These are phyloP conservation scores for Saturnia pavonia DNA, from an alignment of 2,888 invertebrate genomes.

Conservation along the genomic window DNA sequence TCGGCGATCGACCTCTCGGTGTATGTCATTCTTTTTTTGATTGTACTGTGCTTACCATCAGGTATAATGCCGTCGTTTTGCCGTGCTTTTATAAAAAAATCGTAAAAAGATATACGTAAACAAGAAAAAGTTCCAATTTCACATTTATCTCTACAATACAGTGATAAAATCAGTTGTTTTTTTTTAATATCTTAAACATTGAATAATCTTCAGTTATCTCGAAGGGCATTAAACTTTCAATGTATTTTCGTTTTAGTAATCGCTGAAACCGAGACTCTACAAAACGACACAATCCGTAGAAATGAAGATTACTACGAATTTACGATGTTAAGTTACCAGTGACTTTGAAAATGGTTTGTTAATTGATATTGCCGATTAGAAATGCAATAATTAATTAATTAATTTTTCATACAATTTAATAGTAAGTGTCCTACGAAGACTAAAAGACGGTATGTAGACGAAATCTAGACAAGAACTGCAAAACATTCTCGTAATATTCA, in stretches of 20 bases:
- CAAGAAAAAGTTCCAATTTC: background rate
- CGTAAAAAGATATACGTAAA: background rate
- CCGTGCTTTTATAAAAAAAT: too few relatives aligned
- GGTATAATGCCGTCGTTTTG: too few relatives aligned
- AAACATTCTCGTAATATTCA: background rate
- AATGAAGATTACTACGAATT: slow-evolving; percentile 21
- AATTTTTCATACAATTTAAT: too few relatives aligned
- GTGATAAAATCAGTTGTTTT: background rate
- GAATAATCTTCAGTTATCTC: slow-evolving; percentile 1
- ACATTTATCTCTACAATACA: background rate
- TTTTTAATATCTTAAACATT: background rate
- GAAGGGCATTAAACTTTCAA: slow-evolving; percentile 5
- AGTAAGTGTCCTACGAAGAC: too few relatives aligned
- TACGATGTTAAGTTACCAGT: slow-evolving; percentile 9
- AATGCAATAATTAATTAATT: too few relatives aligned
- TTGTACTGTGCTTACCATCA: too few relatives aligned
- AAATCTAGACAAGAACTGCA: background rate
- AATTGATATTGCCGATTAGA: background rate
- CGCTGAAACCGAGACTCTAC: slow-evolving; percentile 12
- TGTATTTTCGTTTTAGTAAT: background rate
- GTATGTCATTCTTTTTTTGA: too few relatives aligned
- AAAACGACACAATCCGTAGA: slow-evolving; percentile 8
- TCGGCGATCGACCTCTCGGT: too few relatives aligned
- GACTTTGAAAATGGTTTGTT: background rate
- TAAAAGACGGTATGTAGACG: too few relatives aligned